Base-by-base conservation (phyloP, 2,797 vertebrate genomes). In the Odontamblyopus rebecca region DNA sequence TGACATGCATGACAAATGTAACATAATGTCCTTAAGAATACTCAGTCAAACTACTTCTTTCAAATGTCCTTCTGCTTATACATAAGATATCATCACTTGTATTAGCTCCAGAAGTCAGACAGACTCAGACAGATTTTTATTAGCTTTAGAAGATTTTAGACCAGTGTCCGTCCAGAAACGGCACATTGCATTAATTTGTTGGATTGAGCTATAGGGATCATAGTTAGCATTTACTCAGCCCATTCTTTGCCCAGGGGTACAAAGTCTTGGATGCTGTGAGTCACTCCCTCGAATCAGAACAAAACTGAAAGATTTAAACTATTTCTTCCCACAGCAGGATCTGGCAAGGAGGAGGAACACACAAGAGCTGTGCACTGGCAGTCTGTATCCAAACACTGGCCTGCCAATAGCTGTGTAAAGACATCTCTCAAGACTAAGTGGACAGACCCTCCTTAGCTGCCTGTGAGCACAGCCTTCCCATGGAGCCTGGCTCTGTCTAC, bases 391-490 rank as follows among this genome's bases (percentile, higher is more conserved):
- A 64, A 75, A 79, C 65, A 74, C 56, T 72, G 63, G 35, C 74
- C 64, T 79, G 80, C 78, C 82, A 85, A 69, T 83, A 81, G 62
- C 70, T 76, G 71, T 74, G 71, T 80, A 77, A 79, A 78, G 80
- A 84, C 26, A 23, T 77, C 71, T 82, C 68, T 73, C 62, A 80
- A 62, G 78, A 73, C 67, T 63, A 69, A 82, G 76, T 81, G 78
- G 78, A 84, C 77, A 56, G 70, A 41, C 50, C 50, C 13, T 80
- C 50, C 13, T 80, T 69, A 72, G 76, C 76, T 81, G 73, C 70
- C 27, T 8, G 30, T 66, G 73, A 16, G 41, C 74, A 66, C 61
- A 16, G 56, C 77, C 77, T 78, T 70, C 67, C 50, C 8, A 68
- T 69, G 53, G 70, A 74, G 60, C 69, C 71, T 79, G 73, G 70